phyloP scores from a whole-genome alignment of 2,888 invertebrate genomes.

The Isotomurus palustris region DNA sequence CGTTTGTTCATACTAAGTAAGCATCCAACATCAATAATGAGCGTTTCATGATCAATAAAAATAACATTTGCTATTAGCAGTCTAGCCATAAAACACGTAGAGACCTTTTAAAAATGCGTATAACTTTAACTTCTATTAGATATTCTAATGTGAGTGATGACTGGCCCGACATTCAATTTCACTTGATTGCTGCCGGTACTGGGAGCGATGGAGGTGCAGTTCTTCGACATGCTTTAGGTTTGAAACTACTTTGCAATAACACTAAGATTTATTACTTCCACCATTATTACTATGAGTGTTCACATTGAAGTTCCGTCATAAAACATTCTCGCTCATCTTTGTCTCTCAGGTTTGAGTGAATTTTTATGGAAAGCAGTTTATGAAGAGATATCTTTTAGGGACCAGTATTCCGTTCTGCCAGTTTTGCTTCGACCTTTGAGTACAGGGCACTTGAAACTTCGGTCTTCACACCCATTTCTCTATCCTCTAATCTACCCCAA shows the following conservation, averaged over 20 bases:
- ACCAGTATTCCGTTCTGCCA: constrained; percentile 36
- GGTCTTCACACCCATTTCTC: constrained; percentile 26
- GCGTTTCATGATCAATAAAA: no score
- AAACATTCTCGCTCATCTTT: no score
- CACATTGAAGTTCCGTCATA: constrained; percentile 50
- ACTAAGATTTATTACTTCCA: constrained; percentile 1
- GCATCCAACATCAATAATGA: constrained; percentile 56
- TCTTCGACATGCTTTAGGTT: constrained; percentile 71
- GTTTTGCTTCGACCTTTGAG: constrained; percentile 31
- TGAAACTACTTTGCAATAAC: constrained; percentile 48
- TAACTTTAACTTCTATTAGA: constrained; percentile 22
- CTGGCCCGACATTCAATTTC: constrained; percentile 84
- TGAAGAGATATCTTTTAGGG: constrained; percentile 32
- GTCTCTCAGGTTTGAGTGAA: constrained; percentile 11
- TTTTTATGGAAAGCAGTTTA: constrained; percentile 37
- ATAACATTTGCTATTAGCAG: no score
- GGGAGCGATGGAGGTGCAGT: constrained; percentile 81
- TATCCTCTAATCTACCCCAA: constrained; percentile 36
- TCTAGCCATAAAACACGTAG: neutral
- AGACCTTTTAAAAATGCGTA: neutral
- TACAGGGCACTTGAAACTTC: constrained; percentile 25
- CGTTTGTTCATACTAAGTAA: constrained; percentile 82
- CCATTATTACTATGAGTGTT: no score
- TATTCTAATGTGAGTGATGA: constrained; percentile 66
- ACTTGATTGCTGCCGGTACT: constrained; percentile 80